Evolutionary conservation across 2,888 invertebrate species (phyloP).

Genomic region (Trichacis sp.): DNA sequence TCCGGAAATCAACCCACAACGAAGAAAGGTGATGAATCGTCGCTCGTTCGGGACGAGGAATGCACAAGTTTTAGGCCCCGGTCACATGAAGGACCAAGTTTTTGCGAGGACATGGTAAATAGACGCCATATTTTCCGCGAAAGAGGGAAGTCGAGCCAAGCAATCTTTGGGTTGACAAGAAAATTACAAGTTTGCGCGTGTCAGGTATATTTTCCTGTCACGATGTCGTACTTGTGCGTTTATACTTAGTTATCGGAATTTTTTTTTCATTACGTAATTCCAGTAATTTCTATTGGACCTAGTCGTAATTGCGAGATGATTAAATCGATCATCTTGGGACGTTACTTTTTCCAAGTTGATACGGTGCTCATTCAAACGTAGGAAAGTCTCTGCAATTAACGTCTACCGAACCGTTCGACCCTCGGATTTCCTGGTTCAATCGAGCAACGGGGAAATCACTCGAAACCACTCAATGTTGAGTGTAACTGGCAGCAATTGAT

Average conservation of each 20-base stretch:
- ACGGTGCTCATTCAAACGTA: slow-evolving; percentile 17
- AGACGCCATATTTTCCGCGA: slow-evolving; percentile 14
- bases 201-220: background rate
- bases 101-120: slow-evolving; percentile 15
- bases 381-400: slow-evolving; percentile 25
- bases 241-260: background rate
- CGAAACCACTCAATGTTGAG: slow-evolving; percentile 28
- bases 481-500: slow-evolving; percentile 30
- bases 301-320: background rate
- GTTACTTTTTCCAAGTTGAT: background rate
- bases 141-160: background rate
- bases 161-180: background rate
- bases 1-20: background rate
- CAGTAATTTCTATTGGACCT: no score
- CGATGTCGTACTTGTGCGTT: no score
- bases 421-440: slow-evolving; percentile 28
- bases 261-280: no score
- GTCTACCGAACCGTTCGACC: slow-evolving; percentile 9
- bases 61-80: background rate
- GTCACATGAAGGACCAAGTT: background rate
- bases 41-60: background rate
- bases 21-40: slow-evolving; percentile 1
- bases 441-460: slow-evolving; percentile 34
- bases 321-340: background rate
- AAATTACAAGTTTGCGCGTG: slow-evolving; percentile 1